phyloP scores from a whole-genome alignment of 2,888 invertebrate genomes.

The Brassicogethes aeneus region DNA sequence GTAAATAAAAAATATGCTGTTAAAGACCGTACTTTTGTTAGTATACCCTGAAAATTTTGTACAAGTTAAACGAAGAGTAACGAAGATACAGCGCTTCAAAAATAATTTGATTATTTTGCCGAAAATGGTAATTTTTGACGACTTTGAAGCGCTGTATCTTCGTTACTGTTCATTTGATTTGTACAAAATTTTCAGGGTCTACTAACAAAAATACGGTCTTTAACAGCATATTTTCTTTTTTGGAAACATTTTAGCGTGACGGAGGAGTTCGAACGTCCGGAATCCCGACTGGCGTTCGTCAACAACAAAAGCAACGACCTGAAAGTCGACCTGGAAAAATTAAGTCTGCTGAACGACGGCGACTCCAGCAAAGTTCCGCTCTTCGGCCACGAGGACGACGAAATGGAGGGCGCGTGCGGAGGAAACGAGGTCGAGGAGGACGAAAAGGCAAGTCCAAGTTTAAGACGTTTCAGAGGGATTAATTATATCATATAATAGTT shows the following conservation, averaged over 20 bases:
- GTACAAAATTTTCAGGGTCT: too few relatives aligned
- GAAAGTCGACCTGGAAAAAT: slow-evolving; percentile 35
- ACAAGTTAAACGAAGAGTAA: too few relatives aligned
- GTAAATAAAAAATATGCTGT: too few relatives aligned
- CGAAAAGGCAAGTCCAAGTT: slow-evolving; percentile 34
- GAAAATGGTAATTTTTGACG: too few relatives aligned
- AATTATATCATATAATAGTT: too few relatives aligned
- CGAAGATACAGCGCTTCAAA: too few relatives aligned
- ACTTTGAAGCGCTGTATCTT: too few relatives aligned
- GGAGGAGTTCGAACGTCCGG: slow-evolving; percentile 32
- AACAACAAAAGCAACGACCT: slow-evolving; percentile 33
- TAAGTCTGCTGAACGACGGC: slow-evolving; percentile 34
- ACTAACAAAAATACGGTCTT: neutral
- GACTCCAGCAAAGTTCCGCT: slow-evolving; percentile 27
- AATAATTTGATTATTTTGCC: too few relatives aligned
- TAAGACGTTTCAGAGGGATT: slow-evolving; percentile 1
- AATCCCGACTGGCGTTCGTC: slow-evolving; percentile 35
- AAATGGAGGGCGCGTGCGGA: slow-evolving; percentile 28
- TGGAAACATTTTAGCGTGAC: slow-evolving; percentile 15
- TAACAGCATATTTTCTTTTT: too few relatives aligned
- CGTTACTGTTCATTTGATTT: too few relatives aligned
- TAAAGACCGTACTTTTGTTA: too few relatives aligned
- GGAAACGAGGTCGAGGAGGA: slow-evolving; percentile 25
- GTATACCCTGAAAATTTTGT: too few relatives aligned
- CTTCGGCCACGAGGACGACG: slow-evolving; percentile 18